phyloP scores from a whole-genome alignment of 37 sponge, comb jelly and placozoan genomes.

The Eunapius fragilis region DNA sequence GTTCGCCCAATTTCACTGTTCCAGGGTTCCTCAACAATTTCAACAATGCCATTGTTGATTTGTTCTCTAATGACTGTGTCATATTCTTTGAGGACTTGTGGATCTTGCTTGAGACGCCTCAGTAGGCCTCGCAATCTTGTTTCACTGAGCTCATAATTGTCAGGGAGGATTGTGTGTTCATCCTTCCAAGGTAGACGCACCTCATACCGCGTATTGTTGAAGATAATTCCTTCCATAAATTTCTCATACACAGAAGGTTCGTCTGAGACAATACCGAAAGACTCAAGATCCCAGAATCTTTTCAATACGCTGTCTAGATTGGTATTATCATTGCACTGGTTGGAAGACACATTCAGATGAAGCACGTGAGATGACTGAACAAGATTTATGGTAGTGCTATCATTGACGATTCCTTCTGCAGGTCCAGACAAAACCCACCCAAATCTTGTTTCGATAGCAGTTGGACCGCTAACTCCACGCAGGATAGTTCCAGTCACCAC shows the following conservation, averaged over 20 bases:
- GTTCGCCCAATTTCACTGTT: no score
- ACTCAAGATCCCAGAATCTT: conserved; percentile 37
- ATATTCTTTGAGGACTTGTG: conserved; percentile 20
- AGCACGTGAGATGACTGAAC: background rate
- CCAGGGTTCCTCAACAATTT: no score
- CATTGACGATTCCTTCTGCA: background rate
- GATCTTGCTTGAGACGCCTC: conserved; percentile 18
- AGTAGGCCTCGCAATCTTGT: background rate
- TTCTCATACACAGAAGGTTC: conserved; percentile 1
- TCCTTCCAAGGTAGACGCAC: conserved; percentile 41
- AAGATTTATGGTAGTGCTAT: background rate
- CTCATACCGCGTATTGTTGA: conserved; percentile 13
- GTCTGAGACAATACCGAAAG: conserved; percentile 6
- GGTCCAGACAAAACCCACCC: conserved; percentile 49
- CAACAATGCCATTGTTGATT: conserved; percentile 12
- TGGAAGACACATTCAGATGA: background rate
- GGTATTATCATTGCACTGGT: background rate
- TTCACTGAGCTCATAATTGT: conserved; percentile 14
- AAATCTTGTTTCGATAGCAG: background rate
- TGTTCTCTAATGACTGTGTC: conserved; percentile 22
- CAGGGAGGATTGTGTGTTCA: conserved; percentile 6
- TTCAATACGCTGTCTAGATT: background rate
- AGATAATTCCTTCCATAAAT: conserved; percentile 7
- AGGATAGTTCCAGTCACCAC: conserved; percentile 7
- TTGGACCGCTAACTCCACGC: conserved; percentile 20